Base-by-base conservation (phyloP, 2,797 vertebrate species). In the Hippocampus kuda region DNA sequence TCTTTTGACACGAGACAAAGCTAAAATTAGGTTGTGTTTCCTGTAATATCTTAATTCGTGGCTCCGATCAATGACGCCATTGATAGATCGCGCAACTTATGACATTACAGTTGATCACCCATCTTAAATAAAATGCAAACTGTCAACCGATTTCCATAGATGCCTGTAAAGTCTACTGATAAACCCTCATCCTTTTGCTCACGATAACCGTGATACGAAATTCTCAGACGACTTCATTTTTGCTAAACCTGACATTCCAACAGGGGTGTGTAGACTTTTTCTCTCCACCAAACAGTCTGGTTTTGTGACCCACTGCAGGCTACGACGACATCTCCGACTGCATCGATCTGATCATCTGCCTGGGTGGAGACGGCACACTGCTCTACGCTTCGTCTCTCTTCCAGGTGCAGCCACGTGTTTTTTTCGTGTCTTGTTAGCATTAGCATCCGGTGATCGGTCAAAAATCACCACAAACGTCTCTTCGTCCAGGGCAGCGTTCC, bases 381-480 rank as follows among this genome's bases (percentile, higher is more conserved):
- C 89, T 93, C 12, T 92, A 93, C 1, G 92, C 92, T 44, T 93
- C 92, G 15, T 93, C 92, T 22, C 88, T 93, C 24, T 93, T 92
- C 75, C 92, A 93, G 90, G 92, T 92, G 84, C 48, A 57, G 34
- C 26, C 51, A 69, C 30, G n/a, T 20, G 53, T 1, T 18, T 27
- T 10, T 51, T 66, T 30, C 2, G 27, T 48, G 1, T 49, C 16
- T 27, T 9, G 41, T n/a, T 20, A 34, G 38, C 38, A 9, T 42
- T 24, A 63, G 64, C 42, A 1, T 66, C 2, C 1, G 1, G 1
- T 48, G 9, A 1, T 10, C 12, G 63, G 2, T 18, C 3, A 9
- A 51, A 51, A 26, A 4, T 26, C 5, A 1, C 1, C 20, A 27
- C 41, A 26, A 20, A 13, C 10, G 10, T 30, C 15, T 27, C 18